phyloP scores from a whole-genome alignment of 92 coral and sea anemone species.

The Heliopora coerulea region DNA sequence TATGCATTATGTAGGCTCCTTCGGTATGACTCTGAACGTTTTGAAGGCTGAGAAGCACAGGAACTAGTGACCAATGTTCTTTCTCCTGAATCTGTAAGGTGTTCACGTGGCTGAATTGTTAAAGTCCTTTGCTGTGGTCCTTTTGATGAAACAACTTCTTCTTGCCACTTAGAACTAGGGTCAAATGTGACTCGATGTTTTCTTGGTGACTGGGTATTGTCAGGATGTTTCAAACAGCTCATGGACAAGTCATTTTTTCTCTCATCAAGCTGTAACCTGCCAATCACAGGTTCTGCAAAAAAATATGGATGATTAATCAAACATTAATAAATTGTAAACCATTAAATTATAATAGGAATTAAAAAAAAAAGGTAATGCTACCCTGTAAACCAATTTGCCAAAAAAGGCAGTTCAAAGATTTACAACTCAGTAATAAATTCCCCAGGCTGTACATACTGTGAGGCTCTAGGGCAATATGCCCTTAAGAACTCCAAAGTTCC shows the following conservation, averaged over 20 bases:
- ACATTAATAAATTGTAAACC: too few species aligned
- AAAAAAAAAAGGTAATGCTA: too few species aligned
- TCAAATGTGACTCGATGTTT: slow-evolving; percentile 43
- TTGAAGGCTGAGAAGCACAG: background rate
- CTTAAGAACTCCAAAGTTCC: too few species aligned
- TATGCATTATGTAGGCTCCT: slow-evolving; percentile 20
- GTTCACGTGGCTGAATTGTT: slow-evolving; percentile 32
- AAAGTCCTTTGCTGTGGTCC: slow-evolving; percentile 1
- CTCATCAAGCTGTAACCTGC: background rate
- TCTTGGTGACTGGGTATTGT: slow-evolving; percentile 21
- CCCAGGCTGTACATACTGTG: too few species aligned
- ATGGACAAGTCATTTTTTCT: slow-evolving; percentile 29
- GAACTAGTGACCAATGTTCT: background rate
- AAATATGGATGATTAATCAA: too few species aligned
- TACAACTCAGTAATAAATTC: too few species aligned
- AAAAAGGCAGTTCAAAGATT: too few species aligned
- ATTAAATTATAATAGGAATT: too few species aligned
- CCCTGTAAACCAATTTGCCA: too few species aligned
- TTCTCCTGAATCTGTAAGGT: slow-evolving; percentile 14
- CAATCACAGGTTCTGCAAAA: background rate
- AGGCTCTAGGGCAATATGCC: too few species aligned
- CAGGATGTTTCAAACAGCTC: slow-evolving; percentile 33
- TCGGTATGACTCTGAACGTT: slow-evolving; percentile 6
- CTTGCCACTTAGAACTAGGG: slow-evolving; percentile 15
- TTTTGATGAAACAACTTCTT: slow-evolving; percentile 19